phyloP scores from a whole-genome alignment of 2,113 vertebrate species.

The Etia nguti region DNA sequence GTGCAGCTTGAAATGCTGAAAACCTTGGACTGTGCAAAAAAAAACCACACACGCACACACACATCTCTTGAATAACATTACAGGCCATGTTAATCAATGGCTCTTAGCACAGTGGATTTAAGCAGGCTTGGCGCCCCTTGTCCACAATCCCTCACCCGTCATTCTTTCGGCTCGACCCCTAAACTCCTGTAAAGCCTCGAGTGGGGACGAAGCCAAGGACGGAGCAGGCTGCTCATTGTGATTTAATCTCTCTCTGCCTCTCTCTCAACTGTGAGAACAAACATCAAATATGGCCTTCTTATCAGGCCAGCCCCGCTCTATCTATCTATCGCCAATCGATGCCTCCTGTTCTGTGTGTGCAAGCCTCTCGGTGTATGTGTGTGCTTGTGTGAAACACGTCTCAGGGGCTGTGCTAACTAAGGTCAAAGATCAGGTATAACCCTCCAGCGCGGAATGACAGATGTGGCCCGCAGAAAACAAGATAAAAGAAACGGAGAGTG shows the following conservation, averaged over 20 bases:
- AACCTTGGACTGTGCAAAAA: conserved; percentile 18
- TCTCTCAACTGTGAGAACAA: conserved; percentile 51
- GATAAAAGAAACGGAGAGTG: conserved; percentile 36
- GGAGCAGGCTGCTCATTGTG: conserved; percentile 59
- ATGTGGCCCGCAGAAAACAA: conserved; percentile 50
- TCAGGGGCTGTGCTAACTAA: conserved; percentile 54
- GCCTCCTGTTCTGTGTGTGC: conserved; percentile 23
- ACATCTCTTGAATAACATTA: conserved; percentile 38
- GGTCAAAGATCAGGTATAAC: conserved; percentile 66
- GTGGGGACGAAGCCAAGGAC: conserved; percentile 65
- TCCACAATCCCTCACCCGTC: conserved; percentile 55
- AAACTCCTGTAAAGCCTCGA: conserved; percentile 54
- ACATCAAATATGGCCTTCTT: conserved; percentile 71
- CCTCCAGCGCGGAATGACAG: conserved; percentile 62
- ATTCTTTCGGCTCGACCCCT: conserved; percentile 56
- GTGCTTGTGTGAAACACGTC: conserved; percentile 40
- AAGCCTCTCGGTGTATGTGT: not conserved
- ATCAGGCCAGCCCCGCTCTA: conserved; percentile 54
- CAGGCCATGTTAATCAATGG: conserved; percentile 53
- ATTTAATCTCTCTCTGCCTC: conserved; percentile 63
- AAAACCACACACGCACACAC: not conserved
- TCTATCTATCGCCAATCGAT: conserved; percentile 69
- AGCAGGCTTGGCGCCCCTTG: conserved; percentile 35
- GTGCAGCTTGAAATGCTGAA: not conserved
- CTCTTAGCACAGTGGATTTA: conserved; percentile 51